A percentile compares a stretch with the other conserved stretches of the same genome.
Conservation (phyloP, 2,113 vertebrate species). For the Dromiciops gliroides region DNA sequence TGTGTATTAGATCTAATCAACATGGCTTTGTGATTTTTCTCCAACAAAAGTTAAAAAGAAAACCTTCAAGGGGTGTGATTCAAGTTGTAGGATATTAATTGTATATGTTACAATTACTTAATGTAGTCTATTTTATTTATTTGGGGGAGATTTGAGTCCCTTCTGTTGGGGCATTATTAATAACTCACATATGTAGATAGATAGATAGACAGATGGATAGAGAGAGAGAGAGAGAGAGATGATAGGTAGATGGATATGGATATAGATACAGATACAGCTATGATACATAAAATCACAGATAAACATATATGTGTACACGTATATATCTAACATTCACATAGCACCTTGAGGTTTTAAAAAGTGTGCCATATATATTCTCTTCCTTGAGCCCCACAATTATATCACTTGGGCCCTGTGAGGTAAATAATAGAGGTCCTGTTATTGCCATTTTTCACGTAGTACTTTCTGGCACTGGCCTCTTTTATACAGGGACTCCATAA, state of each 20-base stretch:
- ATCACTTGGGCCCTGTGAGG: background rate
- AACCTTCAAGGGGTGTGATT: slow-evolving; percentile 8
- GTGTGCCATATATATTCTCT: background rate
- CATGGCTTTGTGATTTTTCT: background rate
- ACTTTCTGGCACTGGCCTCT: background rate
- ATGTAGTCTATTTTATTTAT: slow-evolving; percentile 51
- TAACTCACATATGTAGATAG: too few relatives aligned
- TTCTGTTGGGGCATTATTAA: background rate
- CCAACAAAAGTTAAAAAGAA: too few relatives aligned
- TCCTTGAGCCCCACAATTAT: background rate
- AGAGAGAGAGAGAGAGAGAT: too few relatives aligned
- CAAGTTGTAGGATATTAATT: slow-evolving; percentile 35
- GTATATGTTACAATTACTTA: slow-evolving; percentile 58
- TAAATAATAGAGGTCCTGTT: background rate
- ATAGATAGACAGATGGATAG: too few relatives aligned
- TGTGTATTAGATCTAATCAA: background rate
- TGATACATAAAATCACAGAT: too few relatives aligned
- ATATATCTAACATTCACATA: background rate
- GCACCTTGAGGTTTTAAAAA: background rate
- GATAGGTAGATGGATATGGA: too few relatives aligned
- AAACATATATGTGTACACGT: too few relatives aligned
- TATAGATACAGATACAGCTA: too few relatives aligned
- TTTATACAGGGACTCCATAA: background rate
- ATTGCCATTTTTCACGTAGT: background rate
- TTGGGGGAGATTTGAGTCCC: slow-evolving; percentile 40